Base-by-base conservation (phyloP, 2,888 invertebrate genomes). In the Nezara viridula region DNA sequence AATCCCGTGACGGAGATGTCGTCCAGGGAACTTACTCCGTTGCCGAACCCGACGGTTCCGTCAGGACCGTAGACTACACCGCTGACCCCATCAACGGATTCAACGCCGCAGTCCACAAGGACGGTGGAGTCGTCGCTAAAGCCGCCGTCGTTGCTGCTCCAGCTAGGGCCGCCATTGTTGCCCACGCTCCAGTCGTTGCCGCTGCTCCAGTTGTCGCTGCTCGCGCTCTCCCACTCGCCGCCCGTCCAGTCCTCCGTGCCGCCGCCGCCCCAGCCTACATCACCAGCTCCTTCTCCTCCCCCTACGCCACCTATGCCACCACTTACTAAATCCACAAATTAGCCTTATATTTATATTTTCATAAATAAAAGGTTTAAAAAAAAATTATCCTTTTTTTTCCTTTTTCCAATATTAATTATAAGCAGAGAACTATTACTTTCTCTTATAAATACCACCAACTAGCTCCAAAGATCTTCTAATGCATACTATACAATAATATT, bases 1-100 rank as follows among this genome's bases (percentile, higher is more conserved):
- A 93, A 91, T 92, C 93, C 44, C 91, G 93, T 88, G 93, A 93
- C 89, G 93, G 93, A 6, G 93, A 93, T 90, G 92, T 92, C 90
- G 93, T 93, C 85, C 92, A 93, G 90, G 93, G 93, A 14, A 92
- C 93, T 91, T 93, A 93, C 92, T 93, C 93, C 55, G 90, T 91
- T 77, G 90, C 91, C 90, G 88, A 88, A 49, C 27, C 88, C 73
- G 88, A 88, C 66, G 91, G 91, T 85, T 86, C 90, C 85, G 85
- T 91, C 86, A 90, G 81, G 81, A 81, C 81, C 81, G 81, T 81
- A n/a, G 81, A 81, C 44, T 81, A 81, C 81, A 81, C 81, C 81
- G 81, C 81, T 47, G 81, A 81, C 81, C 81, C 81, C 24, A 81
- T 81, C 81, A 81, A 81, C 81, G 81, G 81, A 81, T 81, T 81